Conservation (phyloP, 2,888 invertebrate species). For the Iselma pallidipennis region DNA sequence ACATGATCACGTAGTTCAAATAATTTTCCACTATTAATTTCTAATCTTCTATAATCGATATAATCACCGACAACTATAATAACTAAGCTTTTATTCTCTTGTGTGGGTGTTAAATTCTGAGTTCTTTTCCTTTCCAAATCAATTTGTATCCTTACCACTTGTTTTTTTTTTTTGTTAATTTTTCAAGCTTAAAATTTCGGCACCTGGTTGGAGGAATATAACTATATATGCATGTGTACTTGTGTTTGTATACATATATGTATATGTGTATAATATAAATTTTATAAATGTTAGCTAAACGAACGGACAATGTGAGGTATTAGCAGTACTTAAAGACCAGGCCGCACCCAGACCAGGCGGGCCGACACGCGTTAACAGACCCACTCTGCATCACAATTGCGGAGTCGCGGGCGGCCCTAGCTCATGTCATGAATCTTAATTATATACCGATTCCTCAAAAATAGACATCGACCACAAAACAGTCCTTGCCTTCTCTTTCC, state of each 20-base stretch:
- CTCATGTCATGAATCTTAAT: slow-evolving; percentile 46
- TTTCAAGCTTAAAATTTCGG: background rate
- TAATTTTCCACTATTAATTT: no score
- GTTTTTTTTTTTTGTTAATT: background rate
- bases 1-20: no score
- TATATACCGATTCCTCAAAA: slow-evolving; percentile 33
- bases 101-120: background rate
- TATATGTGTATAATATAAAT: slow-evolving; percentile 15
- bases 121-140: background rate
- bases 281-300: slow-evolving; percentile 26
- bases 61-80: no score
- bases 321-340: slow-evolving; percentile 43
- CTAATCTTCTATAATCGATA: no score
- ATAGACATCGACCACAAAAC: slow-evolving; percentile 21
- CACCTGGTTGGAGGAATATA: no score
- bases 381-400: slow-evolving; percentile 48
- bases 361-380: slow-evolving; percentile 51
- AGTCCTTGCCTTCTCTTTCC: background rate
- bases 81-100: no score
- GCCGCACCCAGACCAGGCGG: slow-evolving; percentile 51
- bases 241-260: background rate
- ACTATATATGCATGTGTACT: no score
- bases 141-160: background rate
- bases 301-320: slow-evolving; percentile 40
- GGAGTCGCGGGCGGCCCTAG: slow-evolving; percentile 47